These are phyloP conservation scores for Chionis minor DNA, from an alignment of 2,113 vertebrate genomes.

Conservation along the genomic window DNA sequence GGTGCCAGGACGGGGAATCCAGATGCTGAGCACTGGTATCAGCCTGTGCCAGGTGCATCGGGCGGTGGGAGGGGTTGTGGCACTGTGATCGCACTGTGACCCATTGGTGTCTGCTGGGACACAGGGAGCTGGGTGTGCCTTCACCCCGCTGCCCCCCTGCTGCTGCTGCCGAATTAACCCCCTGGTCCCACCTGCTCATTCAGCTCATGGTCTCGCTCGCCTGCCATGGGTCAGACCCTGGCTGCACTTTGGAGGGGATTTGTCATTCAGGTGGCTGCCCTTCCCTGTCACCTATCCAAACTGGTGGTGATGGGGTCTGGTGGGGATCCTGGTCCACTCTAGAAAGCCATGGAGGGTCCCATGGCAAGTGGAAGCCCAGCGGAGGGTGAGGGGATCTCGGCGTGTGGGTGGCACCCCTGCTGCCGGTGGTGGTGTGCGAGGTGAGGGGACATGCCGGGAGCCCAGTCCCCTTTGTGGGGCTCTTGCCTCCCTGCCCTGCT, in stretches of 20 bases:
- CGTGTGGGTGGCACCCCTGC: background rate
- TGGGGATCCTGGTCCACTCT: background rate
- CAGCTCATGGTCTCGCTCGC: accelerated
- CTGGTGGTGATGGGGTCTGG: accelerated
- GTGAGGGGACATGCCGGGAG: accelerated
- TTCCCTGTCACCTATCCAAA: accelerated
- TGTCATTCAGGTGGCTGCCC: background rate
- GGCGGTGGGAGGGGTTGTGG: background rate
- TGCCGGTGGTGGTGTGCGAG: background rate
- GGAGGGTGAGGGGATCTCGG: background rate
- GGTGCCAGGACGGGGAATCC: background rate
- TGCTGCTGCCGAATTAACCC: background rate
- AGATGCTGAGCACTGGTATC: background rate
- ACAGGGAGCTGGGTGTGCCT: background rate
- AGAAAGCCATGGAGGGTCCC: background rate
- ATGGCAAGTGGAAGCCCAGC: accelerated
- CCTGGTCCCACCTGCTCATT: background rate
- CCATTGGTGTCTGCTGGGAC: background rate
- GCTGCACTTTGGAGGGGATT: background rate
- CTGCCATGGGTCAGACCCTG: background rate
- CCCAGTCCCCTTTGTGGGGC: background rate
- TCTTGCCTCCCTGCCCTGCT: background rate
- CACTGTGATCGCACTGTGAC: background rate
- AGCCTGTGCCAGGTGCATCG: background rate
- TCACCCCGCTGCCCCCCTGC: background rate